A percentile compares a stretch with the other conserved stretches of the same genome.
phyloP scores from a whole-genome alignment of 2,797 vertebrate genomes.

The Catostomus latipinnis region DNA sequence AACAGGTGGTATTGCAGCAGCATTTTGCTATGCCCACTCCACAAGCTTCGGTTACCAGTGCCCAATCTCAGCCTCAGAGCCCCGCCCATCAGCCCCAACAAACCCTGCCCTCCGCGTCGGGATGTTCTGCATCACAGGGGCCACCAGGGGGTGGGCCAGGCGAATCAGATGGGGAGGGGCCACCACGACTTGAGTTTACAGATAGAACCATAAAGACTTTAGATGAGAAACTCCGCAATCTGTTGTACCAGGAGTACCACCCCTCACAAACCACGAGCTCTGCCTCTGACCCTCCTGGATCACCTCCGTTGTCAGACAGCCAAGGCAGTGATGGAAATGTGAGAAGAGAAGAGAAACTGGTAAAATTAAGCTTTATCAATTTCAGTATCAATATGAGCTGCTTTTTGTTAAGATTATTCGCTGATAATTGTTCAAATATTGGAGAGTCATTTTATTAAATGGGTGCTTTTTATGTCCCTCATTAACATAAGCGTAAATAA shows the following conservation, averaged over 20 bases:
- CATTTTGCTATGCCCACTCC: slow-evolving; percentile 74
- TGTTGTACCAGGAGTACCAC: slow-evolving; percentile 91
- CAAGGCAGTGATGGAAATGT: slow-evolving; percentile 76
- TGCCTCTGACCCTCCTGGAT: slow-evolving; percentile 78
- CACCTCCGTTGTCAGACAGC: slow-evolving; percentile 71
- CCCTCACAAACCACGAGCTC: slow-evolving; percentile 81
- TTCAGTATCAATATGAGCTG: background rate
- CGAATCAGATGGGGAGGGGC: slow-evolving; percentile 91
- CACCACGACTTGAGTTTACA: slow-evolving; percentile 86
- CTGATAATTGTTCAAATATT: background rate
- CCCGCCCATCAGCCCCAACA: slow-evolving; percentile 77
- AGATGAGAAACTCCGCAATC: slow-evolving; percentile 94
- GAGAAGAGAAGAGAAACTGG: slow-evolving; percentile 77
- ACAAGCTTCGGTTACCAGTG: slow-evolving; percentile 67
- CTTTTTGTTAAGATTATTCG: background rate
- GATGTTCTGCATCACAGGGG: slow-evolving; percentile 60
- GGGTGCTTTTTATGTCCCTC: no score
- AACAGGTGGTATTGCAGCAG: slow-evolving; percentile 81
- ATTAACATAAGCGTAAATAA: no score
- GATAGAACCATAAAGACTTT: slow-evolving; percentile 96
- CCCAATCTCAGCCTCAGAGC: slow-evolving; percentile 79
- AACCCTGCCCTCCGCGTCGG: slow-evolving; percentile 63
- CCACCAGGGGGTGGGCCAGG: slow-evolving; percentile 75
- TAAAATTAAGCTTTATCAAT: slow-evolving; percentile 54
- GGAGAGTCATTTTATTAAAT: no score